Base-by-base conservation (phyloP, 2,888 invertebrate species). In the Mythimna vitellina region DNA sequence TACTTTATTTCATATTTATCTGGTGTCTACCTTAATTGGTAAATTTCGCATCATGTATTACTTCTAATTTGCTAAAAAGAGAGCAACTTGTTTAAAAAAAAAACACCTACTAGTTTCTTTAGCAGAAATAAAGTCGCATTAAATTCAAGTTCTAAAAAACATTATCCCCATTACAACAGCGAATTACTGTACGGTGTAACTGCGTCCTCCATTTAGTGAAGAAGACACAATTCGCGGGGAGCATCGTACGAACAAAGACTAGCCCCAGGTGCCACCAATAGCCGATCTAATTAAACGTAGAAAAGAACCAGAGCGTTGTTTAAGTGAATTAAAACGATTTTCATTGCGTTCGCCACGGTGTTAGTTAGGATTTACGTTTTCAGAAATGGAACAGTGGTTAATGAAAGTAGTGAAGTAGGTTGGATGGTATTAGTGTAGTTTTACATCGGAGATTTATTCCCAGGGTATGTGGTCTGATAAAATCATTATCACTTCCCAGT, bases 221-320 rank as follows among this genome's bases (percentile, higher is more conserved):
- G 86, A 88, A 90, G 90, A 90, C 86, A 87, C 92, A 91, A 92
- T 91, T 93, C 89, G 87, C 87, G 85, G 86, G 80, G 84, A 87
- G 85, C 70, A 87, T 79, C 73, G 73, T 68, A 82, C 82, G 84
- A 85, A 88, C 88, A 88, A 88, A 89, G 87, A 78, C 81, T 79
- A 86, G 91, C 88, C 93, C 89, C 94, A 94, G 94, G 93, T 94
- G 94, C 91, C 86, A 87, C 92, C 91, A 91, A 93, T 93, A 91
- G 91, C 85, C 87, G 87, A 88, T 92, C 90, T 94, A 93, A 94
- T 94, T 94, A 94, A 93, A 92, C 88, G 82, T 75, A 84, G 89
- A 87, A 93, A 92, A 92, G 93, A 92, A 92, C 89, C 87, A 86
- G 88, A 88, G 89, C 88, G 87, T 86, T 86, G 86, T 88, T 88